phyloP scores from a whole-genome alignment of 53 echinoderm and acorn worm species.

The Patiria pectinifera region DNA sequence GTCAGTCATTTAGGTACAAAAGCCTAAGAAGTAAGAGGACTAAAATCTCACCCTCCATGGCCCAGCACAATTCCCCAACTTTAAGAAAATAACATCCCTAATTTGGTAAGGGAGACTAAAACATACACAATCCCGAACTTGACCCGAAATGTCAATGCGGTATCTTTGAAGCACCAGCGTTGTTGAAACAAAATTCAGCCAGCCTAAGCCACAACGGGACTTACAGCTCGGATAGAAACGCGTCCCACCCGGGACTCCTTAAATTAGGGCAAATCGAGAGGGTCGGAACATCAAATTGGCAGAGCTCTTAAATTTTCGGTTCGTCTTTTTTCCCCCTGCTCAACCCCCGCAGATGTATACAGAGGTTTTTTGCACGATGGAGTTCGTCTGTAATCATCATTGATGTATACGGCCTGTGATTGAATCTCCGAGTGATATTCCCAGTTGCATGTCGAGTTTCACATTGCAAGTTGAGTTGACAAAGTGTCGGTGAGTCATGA shows the following conservation, averaged over 20 bases:
- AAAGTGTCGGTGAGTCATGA: background rate
- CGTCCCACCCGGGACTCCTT: background rate
- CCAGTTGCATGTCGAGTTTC: background rate
- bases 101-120: slow-evolving; percentile 32
- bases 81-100: background rate
- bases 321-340: background rate
- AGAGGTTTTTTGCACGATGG: background rate
- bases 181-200: background rate
- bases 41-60: too few relatives aligned
- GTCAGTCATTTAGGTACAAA: too few relatives aligned
- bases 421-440: background rate
- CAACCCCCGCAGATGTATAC: background rate
- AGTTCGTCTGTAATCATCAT: background rate
- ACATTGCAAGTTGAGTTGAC: background rate
- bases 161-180: slow-evolving; percentile 17
- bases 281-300: background rate
- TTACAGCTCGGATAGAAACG: background rate
- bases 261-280: background rate
- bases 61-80: background rate
- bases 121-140: slow-evolving; percentile 5
- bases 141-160: slow-evolving; percentile 4
- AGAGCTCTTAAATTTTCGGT: background rate
- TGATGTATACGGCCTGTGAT: background rate
- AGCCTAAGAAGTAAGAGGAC: too few relatives aligned
- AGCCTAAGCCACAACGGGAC: background rate